Evolutionary conservation across 2,888 invertebrate species (phyloP), one percentile per base, ranked within the genome.

Genomic region (Polydrusus pterygomalis): DNA sequence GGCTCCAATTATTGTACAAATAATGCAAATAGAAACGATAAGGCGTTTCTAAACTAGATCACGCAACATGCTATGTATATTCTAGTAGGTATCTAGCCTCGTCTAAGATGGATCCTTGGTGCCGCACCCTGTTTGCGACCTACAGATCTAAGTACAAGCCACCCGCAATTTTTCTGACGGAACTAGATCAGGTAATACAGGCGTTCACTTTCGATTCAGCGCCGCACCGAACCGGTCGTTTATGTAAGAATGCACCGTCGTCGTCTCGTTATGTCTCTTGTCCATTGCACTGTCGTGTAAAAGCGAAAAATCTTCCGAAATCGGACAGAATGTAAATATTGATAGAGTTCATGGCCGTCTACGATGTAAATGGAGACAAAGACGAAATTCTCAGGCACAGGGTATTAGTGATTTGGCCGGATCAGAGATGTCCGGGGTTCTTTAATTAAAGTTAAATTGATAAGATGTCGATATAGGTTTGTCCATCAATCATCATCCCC

Each of bases 101-200:
- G 67, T 54, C 69, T 69, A 30, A 68, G 68, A 74, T 69, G 74
- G 69, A 74, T 74, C 74, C 56, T 69, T 40, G 76, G 74, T 70
- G 20, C 85, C 86, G 85, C 86, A 83, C 86, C 86, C 85, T 83
- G 82, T 82, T 51, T 64, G 81, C 85, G 85, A 85, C 85, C 85
- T 85, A 85, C 85, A 85, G 68, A 58, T 69, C 68, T 69, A 58
- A 69, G 71, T 64, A 43, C 45, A 60, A 85, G 82, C 82, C 80
- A 80, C 77, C 80, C 79, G 81, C 83, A 80, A 85, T 85, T 85
- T 85, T 85, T 85, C 81, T 81, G 81, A 80, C 82, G 80, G 83
- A 83, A 83, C 84, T 81, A 84, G 84, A 83, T 83, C 78, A 76
- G 74, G 76, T 69, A 68, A 72, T 71, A 70, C 74, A 75, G 78